Conservation (phyloP, 1,140 invertebrate species). For the Sycophila sp. region DNA sequence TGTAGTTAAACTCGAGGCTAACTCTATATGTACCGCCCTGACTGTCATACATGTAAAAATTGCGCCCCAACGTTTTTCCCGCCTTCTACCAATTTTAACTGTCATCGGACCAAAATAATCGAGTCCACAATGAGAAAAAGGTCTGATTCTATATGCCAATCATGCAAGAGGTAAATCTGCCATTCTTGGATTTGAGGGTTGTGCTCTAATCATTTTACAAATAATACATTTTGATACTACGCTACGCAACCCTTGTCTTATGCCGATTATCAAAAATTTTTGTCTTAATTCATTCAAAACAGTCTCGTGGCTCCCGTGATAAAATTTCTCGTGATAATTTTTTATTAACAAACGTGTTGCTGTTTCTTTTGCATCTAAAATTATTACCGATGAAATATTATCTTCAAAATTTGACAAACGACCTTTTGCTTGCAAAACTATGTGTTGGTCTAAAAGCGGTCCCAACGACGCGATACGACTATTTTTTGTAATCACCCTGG, state of each 20-base stretch:
- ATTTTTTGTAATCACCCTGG: neutral
- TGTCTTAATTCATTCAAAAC: conserved; percentile 44
- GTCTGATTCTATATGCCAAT: neutral
- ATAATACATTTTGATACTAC: neutral
- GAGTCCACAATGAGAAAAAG: conserved; percentile 48
- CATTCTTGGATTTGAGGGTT: neutral
- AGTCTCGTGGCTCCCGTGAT: conserved; percentile 37
- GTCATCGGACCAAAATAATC: conserved; percentile 53
- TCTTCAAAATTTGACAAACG: neutral
- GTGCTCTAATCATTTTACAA: neutral
- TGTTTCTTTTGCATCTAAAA: neutral
- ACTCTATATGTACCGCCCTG: conserved; percentile 63
- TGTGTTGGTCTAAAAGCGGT: neutral
- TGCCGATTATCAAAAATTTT: conserved; percentile 40
- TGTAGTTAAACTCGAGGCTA: conserved; percentile 35
- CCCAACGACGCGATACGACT: neutral
- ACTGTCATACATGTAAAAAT: conserved; percentile 57
- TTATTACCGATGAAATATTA: neutral
- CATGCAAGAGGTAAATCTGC: neutral
- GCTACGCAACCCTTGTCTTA: conserved; percentile 21
- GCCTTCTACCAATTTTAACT: conserved; percentile 44
- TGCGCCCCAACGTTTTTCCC: conserved; percentile 53
- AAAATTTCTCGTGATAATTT: no score
- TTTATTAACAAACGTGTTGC: neutral
- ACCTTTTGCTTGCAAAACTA: neutral